phyloP scores from a whole-genome alignment of 2,113 vertebrate genomes.

The Urocolius indicus region DNA sequence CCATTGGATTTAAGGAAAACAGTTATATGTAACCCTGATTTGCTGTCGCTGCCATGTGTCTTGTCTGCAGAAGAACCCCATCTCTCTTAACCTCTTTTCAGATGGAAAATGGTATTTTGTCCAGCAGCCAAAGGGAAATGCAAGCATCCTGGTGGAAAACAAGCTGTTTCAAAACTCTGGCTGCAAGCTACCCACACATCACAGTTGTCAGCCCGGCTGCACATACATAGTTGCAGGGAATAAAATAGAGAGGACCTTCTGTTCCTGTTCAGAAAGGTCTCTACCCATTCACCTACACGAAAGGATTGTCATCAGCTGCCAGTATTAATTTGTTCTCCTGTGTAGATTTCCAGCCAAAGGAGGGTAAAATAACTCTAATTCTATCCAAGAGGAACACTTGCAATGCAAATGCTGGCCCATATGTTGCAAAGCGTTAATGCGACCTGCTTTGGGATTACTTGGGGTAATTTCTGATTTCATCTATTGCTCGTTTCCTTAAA shows the following conservation, averaged over 20 bases:
- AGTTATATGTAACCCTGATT: background rate
- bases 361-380: slow-evolving; percentile 2
- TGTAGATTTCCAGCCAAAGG: slow-evolving; percentile 17
- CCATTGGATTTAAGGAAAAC: background rate
- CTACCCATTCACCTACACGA: slow-evolving; percentile 55
- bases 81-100: slow-evolving; percentile 57
- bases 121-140: slow-evolving; percentile 64
- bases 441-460: slow-evolving; percentile 37
- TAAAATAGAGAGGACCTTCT: slow-evolving; percentile 63
- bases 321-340: slow-evolving; percentile 56
- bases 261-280: slow-evolving; percentile 67
- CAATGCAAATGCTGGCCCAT: slow-evolving; percentile 31
- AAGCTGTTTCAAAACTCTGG: slow-evolving; percentile 68
- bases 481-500: slow-evolving; percentile 27
- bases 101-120: slow-evolving; percentile 54
- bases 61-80: background rate
- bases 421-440: slow-evolving; percentile 19
- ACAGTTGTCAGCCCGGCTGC: slow-evolving; percentile 59
- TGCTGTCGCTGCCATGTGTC: slow-evolving; percentile 5
- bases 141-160: slow-evolving; percentile 72
- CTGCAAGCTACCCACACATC: slow-evolving; percentile 66
- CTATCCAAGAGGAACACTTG: slow-evolving; percentile 22
- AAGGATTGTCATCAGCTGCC: slow-evolving; percentile 24
- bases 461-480: slow-evolving; percentile 31
- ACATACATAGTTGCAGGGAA: slow-evolving; percentile 57